Conservation (phyloP, 2,797 vertebrate species). For the Micrastur ruficollis region DNA sequence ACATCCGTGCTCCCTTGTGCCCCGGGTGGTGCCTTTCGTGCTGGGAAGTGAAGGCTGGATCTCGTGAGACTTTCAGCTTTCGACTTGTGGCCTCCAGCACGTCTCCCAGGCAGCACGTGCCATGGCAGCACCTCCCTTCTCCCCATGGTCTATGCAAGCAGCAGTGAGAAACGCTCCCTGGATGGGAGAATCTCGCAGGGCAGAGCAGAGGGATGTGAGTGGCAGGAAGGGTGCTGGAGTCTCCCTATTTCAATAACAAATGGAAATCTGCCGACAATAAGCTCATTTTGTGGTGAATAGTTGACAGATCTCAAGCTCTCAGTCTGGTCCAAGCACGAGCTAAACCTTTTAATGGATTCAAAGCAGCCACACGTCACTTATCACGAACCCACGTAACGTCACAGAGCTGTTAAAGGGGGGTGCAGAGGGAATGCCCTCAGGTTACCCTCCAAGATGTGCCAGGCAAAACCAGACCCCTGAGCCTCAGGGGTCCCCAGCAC, state of each 20-base stretch:
- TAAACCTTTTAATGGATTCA: neutral
- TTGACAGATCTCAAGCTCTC: neutral
- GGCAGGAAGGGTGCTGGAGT: neutral
- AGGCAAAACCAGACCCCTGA: neutral
- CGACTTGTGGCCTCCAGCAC: neutral
- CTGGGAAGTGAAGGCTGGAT: neutral
- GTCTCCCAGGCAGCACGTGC: accelerated
- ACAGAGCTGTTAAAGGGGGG: neutral
- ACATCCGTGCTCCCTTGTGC: neutral
- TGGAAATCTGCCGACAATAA: neutral
- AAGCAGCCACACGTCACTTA: neutral
- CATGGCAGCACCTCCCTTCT: neutral
- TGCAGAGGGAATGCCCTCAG: neutral
- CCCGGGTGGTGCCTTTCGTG: neutral
- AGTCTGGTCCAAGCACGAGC: neutral
- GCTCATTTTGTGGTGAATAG: neutral
- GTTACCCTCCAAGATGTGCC: neutral
- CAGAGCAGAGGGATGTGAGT: neutral
- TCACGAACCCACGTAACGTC: neutral
- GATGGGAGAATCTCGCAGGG: neutral
- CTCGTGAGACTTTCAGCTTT: neutral
- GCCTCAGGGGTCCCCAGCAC: neutral
- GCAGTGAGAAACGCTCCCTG: neutral
- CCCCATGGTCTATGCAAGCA: neutral
- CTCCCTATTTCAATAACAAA: neutral